phyloP scores from a whole-genome alignment of 2,113 vertebrate species.

The Hippocampus mohnikei region DNA sequence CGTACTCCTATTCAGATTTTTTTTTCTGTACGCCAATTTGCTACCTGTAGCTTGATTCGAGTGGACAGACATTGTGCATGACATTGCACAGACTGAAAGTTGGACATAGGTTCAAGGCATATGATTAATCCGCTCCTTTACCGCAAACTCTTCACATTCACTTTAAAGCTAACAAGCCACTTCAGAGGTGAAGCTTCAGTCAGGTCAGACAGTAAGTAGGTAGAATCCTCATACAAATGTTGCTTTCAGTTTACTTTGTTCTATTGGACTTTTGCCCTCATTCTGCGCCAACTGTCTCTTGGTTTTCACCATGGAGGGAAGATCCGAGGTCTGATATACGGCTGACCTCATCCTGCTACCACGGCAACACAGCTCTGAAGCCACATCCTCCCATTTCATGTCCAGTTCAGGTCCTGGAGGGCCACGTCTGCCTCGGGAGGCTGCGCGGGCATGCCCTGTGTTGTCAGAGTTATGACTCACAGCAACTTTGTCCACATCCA shows the following conservation, averaged over 20 bases:
- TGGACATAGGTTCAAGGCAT: constrained; percentile 8
- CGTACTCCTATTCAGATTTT: background rate
- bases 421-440: constrained; percentile 18
- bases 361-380: constrained; percentile 71
- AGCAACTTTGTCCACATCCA: constrained; percentile 79
- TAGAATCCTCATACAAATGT: constrained; percentile 83
- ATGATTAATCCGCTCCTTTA: constrained; percentile 39
- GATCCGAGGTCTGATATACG: constrained; percentile 73
- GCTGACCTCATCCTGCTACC: constrained; percentile 76
- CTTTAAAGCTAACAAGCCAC: constrained; percentile 21
- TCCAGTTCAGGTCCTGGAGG: constrained; percentile 60
- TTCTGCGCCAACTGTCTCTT: constrained; percentile 57
- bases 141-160: background rate
- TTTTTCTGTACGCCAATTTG: background rate
- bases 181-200: background rate
- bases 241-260: constrained; percentile 74
- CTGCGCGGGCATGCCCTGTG: constrained; percentile 7
- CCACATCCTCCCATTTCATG: constrained; percentile 74
- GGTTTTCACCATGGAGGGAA: constrained; percentile 68
- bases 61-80: background rate
- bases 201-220: constrained; percentile 1
- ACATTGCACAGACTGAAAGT: constrained; percentile 8
- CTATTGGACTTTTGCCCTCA: constrained; percentile 46
- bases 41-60: background rate
- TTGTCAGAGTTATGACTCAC: background rate